Conservation (phyloP, 2,888 invertebrate species). For the Amiota communis region DNA sequence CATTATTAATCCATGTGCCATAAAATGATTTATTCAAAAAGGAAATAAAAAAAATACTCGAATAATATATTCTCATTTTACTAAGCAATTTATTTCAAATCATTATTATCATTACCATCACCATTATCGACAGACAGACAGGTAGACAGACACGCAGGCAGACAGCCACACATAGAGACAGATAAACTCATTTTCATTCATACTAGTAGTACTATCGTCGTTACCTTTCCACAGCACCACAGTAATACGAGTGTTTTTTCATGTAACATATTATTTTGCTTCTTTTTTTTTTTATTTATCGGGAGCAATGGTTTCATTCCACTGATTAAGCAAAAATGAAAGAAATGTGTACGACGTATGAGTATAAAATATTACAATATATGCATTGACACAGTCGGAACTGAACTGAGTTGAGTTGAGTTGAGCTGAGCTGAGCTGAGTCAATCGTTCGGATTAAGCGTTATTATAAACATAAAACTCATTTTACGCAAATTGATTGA, state of each 20-base stretch:
- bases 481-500: conserved; percentile 10
- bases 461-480: conserved; percentile 17
- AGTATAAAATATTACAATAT: too few relatives aligned
- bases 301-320: too few relatives aligned
- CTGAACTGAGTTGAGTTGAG: neutral
- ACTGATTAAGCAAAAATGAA: too few relatives aligned
- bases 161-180: neutral
- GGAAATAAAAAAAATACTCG: neutral
- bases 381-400: too few relatives aligned
- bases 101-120: neutral
- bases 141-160: neutral
- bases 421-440: neutral
- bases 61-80: neutral
- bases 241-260: too few relatives aligned
- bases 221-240: neutral
- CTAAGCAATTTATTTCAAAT: conserved; percentile 18
- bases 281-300: too few relatives aligned
- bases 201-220: too few relatives aligned
- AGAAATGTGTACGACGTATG: too few relatives aligned
- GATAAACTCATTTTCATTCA: neutral
- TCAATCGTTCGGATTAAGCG: conserved; percentile 16
- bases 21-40: neutral
- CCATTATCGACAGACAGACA: conserved; percentile 1
- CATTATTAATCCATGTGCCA: neutral
- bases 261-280: too few relatives aligned